Evolutionary conservation across 2,797 vertebrate species (phyloP).

Genomic region (Spinus olivaceus): DNA sequence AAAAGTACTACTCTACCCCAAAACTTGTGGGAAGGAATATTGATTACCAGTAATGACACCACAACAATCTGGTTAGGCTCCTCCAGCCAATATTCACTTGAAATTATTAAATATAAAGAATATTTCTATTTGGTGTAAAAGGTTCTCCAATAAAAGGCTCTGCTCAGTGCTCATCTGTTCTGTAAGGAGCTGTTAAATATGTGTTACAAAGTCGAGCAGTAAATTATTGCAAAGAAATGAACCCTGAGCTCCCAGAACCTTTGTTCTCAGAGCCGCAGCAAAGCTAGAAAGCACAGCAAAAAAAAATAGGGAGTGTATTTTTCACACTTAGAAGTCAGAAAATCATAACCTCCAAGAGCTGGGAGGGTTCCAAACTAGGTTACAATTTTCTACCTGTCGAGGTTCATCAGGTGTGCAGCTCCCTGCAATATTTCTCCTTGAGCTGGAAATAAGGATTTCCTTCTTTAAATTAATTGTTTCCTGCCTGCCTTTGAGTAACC

Average conservation of each 20-base stretch:
- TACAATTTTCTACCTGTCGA: neutral
- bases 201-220: neutral
- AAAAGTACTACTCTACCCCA: neutral
- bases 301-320: neutral
- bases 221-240: neutral
- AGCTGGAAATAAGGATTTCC: neutral
- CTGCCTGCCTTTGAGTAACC: neutral
- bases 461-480: neutral
- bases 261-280: neutral
- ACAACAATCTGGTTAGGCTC: neutral
- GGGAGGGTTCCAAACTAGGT: neutral
- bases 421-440: neutral
- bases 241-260: neutral
- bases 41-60: neutral
- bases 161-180: neutral
- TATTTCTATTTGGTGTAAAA: neutral
- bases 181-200: neutral
- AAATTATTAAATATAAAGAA: neutral
- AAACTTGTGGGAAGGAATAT: neutral
- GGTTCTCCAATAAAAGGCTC: neutral
- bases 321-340: neutral
- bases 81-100: neutral
- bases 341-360: neutral
- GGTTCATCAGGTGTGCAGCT: neutral
- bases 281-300: neutral